Conservation (phyloP, 2,888 invertebrate genomes). For the Coleophora deauratella region DNA sequence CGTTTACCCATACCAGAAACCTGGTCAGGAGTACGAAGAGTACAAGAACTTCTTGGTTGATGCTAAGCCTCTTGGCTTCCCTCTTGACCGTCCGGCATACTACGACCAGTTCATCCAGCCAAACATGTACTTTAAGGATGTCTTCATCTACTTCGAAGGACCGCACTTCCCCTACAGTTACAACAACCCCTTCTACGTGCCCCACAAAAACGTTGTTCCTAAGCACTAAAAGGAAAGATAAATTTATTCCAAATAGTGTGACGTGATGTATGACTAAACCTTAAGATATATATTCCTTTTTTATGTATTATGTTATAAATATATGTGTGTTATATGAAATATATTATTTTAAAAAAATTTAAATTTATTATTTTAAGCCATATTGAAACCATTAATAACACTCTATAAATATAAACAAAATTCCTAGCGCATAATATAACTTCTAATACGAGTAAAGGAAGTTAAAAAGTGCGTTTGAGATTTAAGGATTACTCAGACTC, state of each 20-base stretch:
- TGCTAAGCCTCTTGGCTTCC: constrained; percentile 60
- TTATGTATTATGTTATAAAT: too few species aligned
- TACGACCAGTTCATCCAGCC: constrained; percentile 52
- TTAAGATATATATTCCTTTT: too few species aligned
- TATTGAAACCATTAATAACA: too few species aligned
- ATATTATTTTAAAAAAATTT: too few species aligned
- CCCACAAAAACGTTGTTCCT: constrained; percentile 9
- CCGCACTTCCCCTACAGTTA: constrained; percentile 4
- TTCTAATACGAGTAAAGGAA: too few species aligned
- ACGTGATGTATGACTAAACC: too few species aligned
- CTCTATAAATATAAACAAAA: too few species aligned
- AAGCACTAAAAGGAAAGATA: constrained; percentile 8
- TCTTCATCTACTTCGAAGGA: constrained; percentile 56
- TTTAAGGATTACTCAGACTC: too few species aligned
- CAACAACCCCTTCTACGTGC: constrained; percentile 6
- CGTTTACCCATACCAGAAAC: constrained; percentile 54
- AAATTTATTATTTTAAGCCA: too few species aligned
- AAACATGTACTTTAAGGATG: constrained; percentile 73
- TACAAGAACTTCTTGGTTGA: constrained; percentile 36
- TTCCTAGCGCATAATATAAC: too few species aligned
- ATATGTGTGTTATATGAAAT: too few species aligned
- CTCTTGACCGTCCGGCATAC: constrained; percentile 61
- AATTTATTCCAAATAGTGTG: constrained; percentile 1
- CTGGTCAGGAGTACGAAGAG: constrained; percentile 15
- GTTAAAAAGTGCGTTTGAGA: too few species aligned